Percentiles rank a stretch among this genome's conserved stretches.
Conservation (phyloP, 1,140 invertebrate species). For the Thalassaphorura encarpata region DNA sequence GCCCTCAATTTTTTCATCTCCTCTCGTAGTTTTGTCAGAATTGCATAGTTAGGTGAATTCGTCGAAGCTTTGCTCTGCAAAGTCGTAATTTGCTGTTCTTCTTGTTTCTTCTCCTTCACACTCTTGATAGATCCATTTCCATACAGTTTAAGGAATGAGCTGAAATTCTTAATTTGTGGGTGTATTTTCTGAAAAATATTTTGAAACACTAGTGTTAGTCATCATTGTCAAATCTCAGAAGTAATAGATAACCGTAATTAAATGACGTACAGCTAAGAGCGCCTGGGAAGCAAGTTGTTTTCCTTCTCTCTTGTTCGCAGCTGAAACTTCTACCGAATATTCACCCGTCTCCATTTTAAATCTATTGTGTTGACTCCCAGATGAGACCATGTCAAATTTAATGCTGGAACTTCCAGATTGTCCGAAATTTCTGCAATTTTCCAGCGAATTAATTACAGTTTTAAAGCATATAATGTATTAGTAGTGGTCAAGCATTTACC, state of each 20-base stretch:
- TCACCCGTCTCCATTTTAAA: constrained; percentile 91
- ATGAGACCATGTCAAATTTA: constrained; percentile 72
- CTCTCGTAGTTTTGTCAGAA: constrained; percentile 74
- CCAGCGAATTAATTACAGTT: constrained; percentile 3
- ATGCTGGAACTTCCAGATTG: constrained; percentile 72
- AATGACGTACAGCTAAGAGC: constrained; percentile 60
- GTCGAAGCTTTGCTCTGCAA: constrained; percentile 79
- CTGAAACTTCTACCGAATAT: constrained; percentile 51
- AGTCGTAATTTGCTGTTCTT: constrained; percentile 87
- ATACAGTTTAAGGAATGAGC: constrained; percentile 82
- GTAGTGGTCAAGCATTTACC: constrained; percentile 41
- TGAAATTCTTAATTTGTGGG: constrained; percentile 90
- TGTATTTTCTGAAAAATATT: constrained; percentile 54
- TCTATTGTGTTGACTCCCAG: constrained; percentile 87
- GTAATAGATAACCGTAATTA: background rate
- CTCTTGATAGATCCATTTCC: constrained; percentile 84
- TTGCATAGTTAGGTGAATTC: constrained; percentile 86
- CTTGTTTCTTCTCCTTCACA: constrained; percentile 86
- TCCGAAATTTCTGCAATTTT: constrained; percentile 63
- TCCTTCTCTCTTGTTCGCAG: constrained; percentile 93
- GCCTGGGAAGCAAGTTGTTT: constrained; percentile 92
- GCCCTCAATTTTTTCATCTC: constrained; percentile 72
- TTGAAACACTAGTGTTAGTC: background rate
- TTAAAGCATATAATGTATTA: too few species aligned
- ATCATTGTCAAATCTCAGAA: background rate